Conservation (phyloP, 53 echinoderm and acorn worm genomes). For the Holothuria leucospilota region DNA sequence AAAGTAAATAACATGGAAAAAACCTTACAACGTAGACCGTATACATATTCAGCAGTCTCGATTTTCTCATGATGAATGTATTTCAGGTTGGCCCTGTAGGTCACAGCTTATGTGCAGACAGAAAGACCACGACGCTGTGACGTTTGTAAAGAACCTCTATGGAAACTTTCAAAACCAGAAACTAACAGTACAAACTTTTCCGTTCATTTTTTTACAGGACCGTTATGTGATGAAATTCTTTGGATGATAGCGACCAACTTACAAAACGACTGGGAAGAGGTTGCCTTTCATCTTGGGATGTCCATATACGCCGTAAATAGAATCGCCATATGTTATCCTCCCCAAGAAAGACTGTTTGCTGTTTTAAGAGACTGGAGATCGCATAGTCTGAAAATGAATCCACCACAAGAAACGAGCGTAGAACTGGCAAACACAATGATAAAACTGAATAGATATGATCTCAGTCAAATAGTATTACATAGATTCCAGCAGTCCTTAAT, state of each 20-base stretch:
- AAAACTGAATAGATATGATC: slow-evolving; percentile 8
- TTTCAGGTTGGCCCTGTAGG: no score
- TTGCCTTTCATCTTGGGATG: neutral
- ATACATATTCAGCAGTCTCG: no score
- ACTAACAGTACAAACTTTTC: neutral
- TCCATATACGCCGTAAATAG: neutral
- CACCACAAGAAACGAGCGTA: neutral
- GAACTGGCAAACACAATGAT: slow-evolving; percentile 3
- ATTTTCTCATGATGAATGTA: no score
- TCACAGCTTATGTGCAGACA: no score
- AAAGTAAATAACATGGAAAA: no score
- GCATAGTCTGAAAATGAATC: neutral
- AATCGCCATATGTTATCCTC: slow-evolving; percentile 12
- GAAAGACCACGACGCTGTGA: no score
- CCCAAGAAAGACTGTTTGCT: neutral
- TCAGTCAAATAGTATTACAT: neutral
- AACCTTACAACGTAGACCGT: no score
- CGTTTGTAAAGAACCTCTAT: neutral
- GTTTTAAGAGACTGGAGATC: slow-evolving; percentile 5
- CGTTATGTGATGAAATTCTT: neutral
- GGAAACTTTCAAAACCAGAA: neutral
- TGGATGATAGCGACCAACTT: slow-evolving; percentile 2
- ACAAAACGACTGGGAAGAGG: slow-evolving; percentile 9
- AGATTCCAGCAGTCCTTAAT: neutral
- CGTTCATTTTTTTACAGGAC: neutral